phyloP scores from a whole-genome alignment of 2,113 vertebrate genomes.

The Equus przewalskii region DNA sequence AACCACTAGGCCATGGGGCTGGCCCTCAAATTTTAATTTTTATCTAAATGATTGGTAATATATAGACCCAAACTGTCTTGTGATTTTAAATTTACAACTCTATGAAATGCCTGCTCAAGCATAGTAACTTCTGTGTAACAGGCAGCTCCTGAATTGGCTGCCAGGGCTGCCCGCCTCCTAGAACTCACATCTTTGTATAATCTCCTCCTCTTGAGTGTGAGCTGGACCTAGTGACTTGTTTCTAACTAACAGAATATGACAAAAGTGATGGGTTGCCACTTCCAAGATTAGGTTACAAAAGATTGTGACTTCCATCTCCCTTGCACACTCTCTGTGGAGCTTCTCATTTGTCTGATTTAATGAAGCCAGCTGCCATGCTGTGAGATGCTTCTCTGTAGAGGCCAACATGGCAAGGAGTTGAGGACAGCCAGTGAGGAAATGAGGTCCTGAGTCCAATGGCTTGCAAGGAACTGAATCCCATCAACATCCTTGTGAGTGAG shows the following conservation, averaged over 20 bases:
- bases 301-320: not conserved
- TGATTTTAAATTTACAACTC: not conserved
- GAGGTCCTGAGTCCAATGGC: not conserved
- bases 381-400: not conserved
- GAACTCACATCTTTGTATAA: not conserved
- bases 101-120: not conserved
- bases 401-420: accelerated
- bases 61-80: not conserved
- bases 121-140: not conserved
- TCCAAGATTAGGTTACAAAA: not conserved
- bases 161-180: accelerated
- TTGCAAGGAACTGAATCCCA: not conserved
- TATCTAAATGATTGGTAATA: not conserved
- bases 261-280: not conserved
- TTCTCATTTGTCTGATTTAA: not conserved
- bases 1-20: no score
- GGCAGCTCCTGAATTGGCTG: not conserved
- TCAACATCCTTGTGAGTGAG: not conserved
- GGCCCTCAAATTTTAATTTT: not conserved
- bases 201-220: not conserved
- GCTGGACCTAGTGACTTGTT: not conserved
- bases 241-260: not conserved
- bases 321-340: not conserved
- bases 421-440: not conserved
- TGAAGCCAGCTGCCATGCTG: not conserved